A percentile compares a stretch with the other conserved stretches of the same genome.
Conservation (phyloP, 2,113 vertebrate species). For the Xenotilapia flavipinnis region DNA sequence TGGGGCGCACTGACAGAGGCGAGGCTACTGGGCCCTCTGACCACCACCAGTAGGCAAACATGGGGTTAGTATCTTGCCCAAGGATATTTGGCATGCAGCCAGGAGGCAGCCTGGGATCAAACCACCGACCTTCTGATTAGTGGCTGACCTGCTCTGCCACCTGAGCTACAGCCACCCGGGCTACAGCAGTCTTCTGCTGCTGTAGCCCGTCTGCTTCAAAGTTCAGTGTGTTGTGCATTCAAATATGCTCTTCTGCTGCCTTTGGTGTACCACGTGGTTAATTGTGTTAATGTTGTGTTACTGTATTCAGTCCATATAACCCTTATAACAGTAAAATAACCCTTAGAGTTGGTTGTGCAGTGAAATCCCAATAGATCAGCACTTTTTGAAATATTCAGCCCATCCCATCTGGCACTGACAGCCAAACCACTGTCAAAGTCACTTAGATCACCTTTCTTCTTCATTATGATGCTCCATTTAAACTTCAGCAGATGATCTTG, state of each 20-base stretch:
- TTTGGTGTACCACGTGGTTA: background rate
- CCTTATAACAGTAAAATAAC: no score
- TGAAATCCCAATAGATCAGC: background rate
- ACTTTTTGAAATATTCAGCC: background rate
- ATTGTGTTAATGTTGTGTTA: background rate
- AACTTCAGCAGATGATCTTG: background rate
- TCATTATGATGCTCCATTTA: background rate
- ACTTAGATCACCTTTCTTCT: background rate
- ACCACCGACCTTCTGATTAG: no score
- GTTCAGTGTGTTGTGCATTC: background rate
- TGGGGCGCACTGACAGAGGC: no score
- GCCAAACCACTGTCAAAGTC: background rate
- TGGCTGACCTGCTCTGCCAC: no score
- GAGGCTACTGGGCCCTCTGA: no score
- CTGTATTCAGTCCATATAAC: background rate
- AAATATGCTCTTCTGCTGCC: background rate
- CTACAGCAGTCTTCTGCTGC: background rate
- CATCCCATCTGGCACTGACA: background rate
- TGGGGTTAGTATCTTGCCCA: no score
- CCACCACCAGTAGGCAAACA: no score
- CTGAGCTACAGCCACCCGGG: no score
- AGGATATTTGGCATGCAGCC: no score
- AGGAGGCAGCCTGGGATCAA: no score
- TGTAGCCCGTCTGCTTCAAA: background rate
- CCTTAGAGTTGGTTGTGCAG: background rate